Evolutionary conservation across 2,797 vertebrate genomes (phyloP).

Genomic region (Manis javanica): DNA sequence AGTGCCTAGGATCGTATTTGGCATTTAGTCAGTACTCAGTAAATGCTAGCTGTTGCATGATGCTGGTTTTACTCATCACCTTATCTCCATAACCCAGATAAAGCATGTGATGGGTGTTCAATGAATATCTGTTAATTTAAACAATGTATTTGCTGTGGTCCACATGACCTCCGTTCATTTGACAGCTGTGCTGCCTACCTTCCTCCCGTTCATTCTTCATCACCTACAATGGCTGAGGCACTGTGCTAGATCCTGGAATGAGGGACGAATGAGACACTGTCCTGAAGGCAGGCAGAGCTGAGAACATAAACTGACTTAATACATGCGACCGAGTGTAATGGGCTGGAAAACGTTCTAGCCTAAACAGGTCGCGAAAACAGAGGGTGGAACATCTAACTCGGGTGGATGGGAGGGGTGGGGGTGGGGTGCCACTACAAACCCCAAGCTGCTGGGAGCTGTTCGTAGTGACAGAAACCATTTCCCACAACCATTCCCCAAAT

Average conservation of each 20-base stretch:
- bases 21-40: neutral
- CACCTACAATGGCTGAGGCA: neutral
- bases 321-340: neutral
- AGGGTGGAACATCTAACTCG: neutral
- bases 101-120: neutral
- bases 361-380: neutral
- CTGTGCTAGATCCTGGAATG: neutral
- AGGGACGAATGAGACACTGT: neutral
- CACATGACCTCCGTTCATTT: neutral
- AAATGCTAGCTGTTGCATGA: neutral
- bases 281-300: neutral
- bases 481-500: neutral
- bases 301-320: neutral
- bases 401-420: neutral
- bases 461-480: neutral
- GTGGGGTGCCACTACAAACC: fast-evolving
- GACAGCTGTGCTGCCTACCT: neutral
- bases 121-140: neutral
- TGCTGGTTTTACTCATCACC: neutral
- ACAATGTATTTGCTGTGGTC: neutral
- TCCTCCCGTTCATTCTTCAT: neutral
- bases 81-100: neutral
- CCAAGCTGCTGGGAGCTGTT: neutral
- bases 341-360: neutral
- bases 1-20: neutral